Evolutionary conservation across 2,797 vertebrate genomes (phyloP), one percentile per base, ranked within the genome.

Genomic region (Coreius guichenoti): DNA sequence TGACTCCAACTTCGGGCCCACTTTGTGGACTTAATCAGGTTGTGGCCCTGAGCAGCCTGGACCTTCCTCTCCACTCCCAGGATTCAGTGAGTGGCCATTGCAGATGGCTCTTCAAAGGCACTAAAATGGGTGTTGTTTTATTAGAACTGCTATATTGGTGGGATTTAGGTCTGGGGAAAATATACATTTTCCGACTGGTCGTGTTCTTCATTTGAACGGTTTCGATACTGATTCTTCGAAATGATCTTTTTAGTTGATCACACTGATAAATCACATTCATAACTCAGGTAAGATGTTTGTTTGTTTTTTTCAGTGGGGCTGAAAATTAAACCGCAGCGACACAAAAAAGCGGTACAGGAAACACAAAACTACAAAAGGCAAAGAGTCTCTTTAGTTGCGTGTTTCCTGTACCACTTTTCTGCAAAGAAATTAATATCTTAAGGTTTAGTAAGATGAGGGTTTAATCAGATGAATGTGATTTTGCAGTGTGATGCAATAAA

Each of bases 1-100:
- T 81, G 85, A 77, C 86, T 91, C 87, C 89, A 89, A 86, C 82
- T 74, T 84, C 82, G n/a, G 61, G 61, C 85, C 47, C 67, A 61
- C 58, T 86, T 82, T 86, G 80, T 69, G 78, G 65, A 69, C 73
- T 87, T 68, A 68, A 78, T 84, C 84, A 86, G 76, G 56, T 81
- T 69, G 58, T 47, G 75, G 84, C 85, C 61, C 74, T 68, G 73
- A 84, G 80, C 70, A 63, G 80, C 63, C 67, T 29, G 72, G 82
- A 84, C 86, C 83, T 83, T 45, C 29, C 58, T 69, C 51, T 23
- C 74, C n/a, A 7, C 31, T 80, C 31, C 17, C 47, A 68, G 68
- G 51, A 76, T 76, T 77, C 75, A 58, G 14, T 39, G 21, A 14
- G 31, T 76, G 51, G 13, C 31, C 68, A 80, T 4, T 45, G 84